Evolutionary conservation across 2,113 vertebrate genomes (phyloP), one percentile per base, ranked within the genome.

Genomic region (Nesoenas mayeri): DNA sequence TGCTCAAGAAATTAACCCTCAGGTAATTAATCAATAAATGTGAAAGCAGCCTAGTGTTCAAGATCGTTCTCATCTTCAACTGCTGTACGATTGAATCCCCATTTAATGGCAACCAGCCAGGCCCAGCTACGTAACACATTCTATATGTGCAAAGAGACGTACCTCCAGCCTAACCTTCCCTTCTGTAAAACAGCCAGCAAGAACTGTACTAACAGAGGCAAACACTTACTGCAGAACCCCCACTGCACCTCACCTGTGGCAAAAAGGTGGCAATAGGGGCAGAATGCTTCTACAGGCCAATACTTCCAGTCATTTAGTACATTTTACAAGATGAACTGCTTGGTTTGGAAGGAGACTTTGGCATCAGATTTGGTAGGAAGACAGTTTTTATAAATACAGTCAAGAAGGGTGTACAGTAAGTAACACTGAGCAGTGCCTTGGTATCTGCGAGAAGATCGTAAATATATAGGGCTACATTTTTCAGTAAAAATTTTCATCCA

Each of bases 111-210:
- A 5, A 22, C 12, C 9, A 88, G 40, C 34, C 62, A 22, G 42
- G 42, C 32, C 28, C 42, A 82, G 29, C 38, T 38, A 42, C 0
- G 0, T 71, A 44, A 53, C 19, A 53, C 28, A 56, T 6, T 19
- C 21, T 44, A 12, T 0, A 0, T 5, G 4, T 24, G 29, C 2
- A 0, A 28, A 53, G 12, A 73, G 20, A 3, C 8, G 5, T 12
- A n/a, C 4, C 28, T 66, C 31, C 18, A 66, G 16, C 71, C 24
- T 8, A n/a, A 54, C 18, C 26, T 79, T 51, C 6, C 44, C 25
- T 31, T 18, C 2, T 5, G 22, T 5, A 15, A 15, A 34, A 42
- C n/a, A 79, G 74, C 29, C 70, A 71, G 47, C 61, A 58, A 53
- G 47, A 53, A 7, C 19, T 25, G 42, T 24, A 36, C 6, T n/a